These are phyloP conservation scores for Monopterus albus DNA, from an alignment of 2,113 vertebrate genomes.

Conservation along the genomic window DNA sequence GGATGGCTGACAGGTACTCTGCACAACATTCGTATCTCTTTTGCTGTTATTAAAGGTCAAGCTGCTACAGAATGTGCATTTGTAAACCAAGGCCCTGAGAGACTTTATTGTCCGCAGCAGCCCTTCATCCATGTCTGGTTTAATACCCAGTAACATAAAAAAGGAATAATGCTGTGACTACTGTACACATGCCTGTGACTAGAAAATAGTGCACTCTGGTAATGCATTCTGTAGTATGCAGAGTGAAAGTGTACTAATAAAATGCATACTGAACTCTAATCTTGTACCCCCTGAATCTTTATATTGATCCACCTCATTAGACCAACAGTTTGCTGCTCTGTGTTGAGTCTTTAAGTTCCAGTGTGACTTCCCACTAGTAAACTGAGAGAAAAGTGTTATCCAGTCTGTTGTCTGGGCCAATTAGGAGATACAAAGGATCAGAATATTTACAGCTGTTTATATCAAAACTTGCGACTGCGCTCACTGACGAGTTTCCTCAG, in stretches of 20 bases:
- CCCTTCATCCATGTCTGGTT: conserved; percentile 30
- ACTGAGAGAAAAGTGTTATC: neutral
- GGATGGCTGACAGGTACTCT: conserved; percentile 5
- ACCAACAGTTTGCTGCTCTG: neutral
- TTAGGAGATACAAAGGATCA: conserved; percentile 12
- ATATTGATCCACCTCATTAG: conserved; percentile 14
- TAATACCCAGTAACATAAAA: conserved; percentile 28
- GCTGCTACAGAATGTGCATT: conserved; percentile 25
- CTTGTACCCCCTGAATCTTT: neutral
- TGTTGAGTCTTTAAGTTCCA: neutral
- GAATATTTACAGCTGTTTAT: conserved; percentile 35
- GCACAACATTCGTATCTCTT: conserved; percentile 27
- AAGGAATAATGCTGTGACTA: neutral
- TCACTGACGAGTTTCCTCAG: conserved; percentile 15
- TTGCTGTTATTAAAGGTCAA: conserved; percentile 21
- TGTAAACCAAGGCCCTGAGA: neutral
- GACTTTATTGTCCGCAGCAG: conserved; percentile 22
- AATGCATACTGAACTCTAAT: too few relatives aligned
- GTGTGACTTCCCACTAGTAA: neutral
- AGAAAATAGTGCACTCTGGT: too few relatives aligned
- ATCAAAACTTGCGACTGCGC: conserved; percentile 8
- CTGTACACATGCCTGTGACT: too few relatives aligned
- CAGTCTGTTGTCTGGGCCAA: neutral
- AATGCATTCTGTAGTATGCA: too few relatives aligned
- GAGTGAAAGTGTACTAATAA: too few relatives aligned